These are phyloP conservation scores for Ricordea florida DNA, from an alignment of 92 coral and sea anemone species.

Conservation along the genomic window DNA sequence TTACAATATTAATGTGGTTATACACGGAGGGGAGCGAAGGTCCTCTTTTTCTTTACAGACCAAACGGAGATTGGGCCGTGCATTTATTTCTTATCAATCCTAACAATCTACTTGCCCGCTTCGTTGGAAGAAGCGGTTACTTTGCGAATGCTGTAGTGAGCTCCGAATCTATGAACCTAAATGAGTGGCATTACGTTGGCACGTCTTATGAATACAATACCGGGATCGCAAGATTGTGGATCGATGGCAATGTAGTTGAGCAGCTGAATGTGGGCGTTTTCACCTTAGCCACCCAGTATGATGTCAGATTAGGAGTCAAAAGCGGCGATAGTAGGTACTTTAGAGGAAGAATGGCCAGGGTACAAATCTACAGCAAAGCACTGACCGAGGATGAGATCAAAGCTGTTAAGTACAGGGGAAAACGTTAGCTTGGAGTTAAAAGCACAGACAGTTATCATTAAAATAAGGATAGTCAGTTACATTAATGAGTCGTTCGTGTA, in stretches of 20 bases:
- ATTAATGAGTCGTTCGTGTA: too few species aligned
- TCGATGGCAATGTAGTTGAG: neutral
- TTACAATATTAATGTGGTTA: slow-evolving; percentile 19
- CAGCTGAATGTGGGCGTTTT: neutral
- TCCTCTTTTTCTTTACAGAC: slow-evolving; percentile 13
- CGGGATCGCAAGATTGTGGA: slow-evolving; percentile 15
- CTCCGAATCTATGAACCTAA: neutral
- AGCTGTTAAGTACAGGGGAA: slow-evolving; percentile 6
- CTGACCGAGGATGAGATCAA: neutral
- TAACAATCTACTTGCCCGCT: neutral
- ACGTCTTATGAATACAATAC: slow-evolving; percentile 5
- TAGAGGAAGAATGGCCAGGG: slow-evolving; percentile 11
- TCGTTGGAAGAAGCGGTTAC: neutral
- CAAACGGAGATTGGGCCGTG: neutral
- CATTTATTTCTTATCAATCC: neutral
- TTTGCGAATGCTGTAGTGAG: neutral
- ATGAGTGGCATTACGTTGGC: slow-evolving; percentile 8
- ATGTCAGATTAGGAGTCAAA: slow-evolving; percentile 28
- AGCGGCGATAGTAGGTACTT: slow-evolving; percentile 8
- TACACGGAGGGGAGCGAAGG: neutral
- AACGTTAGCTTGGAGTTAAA: too few species aligned
- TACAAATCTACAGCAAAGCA: slow-evolving; percentile 21
- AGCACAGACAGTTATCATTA: too few species aligned
- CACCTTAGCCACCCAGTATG: neutral
- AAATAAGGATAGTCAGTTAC: too few species aligned